Base-by-base conservation (phyloP, 30 jellyfish, hydroid and myxozoan species). In the Mastigias papua region DNA sequence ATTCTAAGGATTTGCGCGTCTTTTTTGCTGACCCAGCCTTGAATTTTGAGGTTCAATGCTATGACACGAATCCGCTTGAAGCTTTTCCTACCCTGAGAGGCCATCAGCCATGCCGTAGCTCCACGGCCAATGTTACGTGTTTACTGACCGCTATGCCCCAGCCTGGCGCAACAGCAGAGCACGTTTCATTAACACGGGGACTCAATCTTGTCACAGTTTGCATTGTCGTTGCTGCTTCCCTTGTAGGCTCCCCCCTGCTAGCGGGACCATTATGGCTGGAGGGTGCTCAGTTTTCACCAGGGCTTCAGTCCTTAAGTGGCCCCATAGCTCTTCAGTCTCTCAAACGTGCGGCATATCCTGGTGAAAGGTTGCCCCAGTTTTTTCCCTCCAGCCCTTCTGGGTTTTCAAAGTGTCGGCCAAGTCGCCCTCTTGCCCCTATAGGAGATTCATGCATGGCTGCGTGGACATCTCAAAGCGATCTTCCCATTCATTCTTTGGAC, bases 1-100 rank as follows among this genome's bases (percentile, higher is more conserved):
- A 81, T 80, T 80, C 84, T 30, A 48, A 58, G 13, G 84, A 66
- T 30, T 61, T 81, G 30, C 66, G 48, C 23, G 91, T 81, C 13
- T 49, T 81, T n/a, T 81, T 81, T 68, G 75, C 91, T 13, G 54
- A 29, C 32, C 72, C 26, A 31, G 58, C 74, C 35, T 61, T 81
- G 91, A 58, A 81, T 62, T 81, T 81, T 81, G 83, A 51, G 71
- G 48, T 81, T 49, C 17, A 31, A 27, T 81, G 91, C 50, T 49
- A 81, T 51, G 85, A 81, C 34, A 37, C 84, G 13, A 81, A 69
- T 69, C 84, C 48, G 19, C 28, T 81, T 34, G 73, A 37, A n/a
- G 69, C 72, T 23, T 23, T 81, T 65, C 54, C 54, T 8, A 42
- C 13, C 54, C 13, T 4, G 54, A 8, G 54, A 8, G 13, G 54